These are phyloP conservation scores for Ptychoptera contaminata DNA, from an alignment of 2,888 invertebrate genomes.

Conservation along the genomic window DNA sequence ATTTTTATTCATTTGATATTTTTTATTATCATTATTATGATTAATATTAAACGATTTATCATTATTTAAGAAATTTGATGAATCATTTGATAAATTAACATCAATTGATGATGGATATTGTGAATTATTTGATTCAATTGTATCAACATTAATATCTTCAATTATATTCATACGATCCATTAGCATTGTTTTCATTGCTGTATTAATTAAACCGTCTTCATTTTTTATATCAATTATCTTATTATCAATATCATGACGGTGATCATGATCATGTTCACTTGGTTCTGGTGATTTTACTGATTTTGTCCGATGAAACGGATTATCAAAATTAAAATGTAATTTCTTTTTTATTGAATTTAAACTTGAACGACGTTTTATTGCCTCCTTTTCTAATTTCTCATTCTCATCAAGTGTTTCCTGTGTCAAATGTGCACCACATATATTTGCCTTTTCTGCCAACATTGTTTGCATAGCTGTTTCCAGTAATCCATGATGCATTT, in stretches of 20 bases:
- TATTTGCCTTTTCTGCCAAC: constrained; percentile 22
- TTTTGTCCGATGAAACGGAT: constrained; percentile 13
- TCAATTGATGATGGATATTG: too few relatives aligned
- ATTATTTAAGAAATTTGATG: too few relatives aligned
- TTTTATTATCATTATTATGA: too few relatives aligned
- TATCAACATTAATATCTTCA: constrained; percentile 15
- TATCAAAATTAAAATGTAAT: constrained; percentile 7
- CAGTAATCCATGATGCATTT: constrained; percentile 12
- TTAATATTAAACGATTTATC: too few relatives aligned
- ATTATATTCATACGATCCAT: constrained; percentile 35
- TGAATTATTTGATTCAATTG: too few relatives aligned
- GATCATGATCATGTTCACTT: constrained; percentile 7
- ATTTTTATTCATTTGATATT: too few relatives aligned
- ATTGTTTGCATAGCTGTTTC: constrained; percentile 26
- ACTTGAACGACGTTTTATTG: constrained; percentile 30
- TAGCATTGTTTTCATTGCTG: constrained; percentile 40
- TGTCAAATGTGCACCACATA: constrained; percentile 21
- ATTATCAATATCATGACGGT: background rate
- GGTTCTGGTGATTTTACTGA: constrained; percentile 13
- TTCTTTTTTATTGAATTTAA: constrained; percentile 20
- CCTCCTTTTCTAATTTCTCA: background rate
- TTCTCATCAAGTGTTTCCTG: background rate
- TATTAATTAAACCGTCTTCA: constrained; percentile 32
- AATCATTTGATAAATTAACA: too few relatives aligned
- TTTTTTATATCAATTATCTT: constrained; percentile 6